A percentile compares a stretch with the other conserved stretches of the same genome.
These are phyloP conservation scores for Chlorodrepanis virens DNA, from an alignment of 2,113 vertebrate genomes.

Conservation along the genomic window DNA sequence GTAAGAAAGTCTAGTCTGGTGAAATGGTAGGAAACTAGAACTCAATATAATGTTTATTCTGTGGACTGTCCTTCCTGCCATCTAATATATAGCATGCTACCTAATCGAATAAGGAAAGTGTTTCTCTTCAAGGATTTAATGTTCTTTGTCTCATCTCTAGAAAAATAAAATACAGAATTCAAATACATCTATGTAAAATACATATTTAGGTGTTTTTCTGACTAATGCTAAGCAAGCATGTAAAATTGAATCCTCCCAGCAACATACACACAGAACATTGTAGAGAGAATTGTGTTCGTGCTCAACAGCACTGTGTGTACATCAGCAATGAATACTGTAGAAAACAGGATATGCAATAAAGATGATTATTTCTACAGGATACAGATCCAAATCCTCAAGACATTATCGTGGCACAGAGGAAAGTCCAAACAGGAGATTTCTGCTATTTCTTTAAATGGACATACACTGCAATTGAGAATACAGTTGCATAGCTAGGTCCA, in stretches of 20 bases:
- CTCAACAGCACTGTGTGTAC: neutral
- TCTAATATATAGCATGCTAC: neutral
- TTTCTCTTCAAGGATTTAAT: neutral
- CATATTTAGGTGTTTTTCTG: rapidly evolving
- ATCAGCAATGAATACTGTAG: neutral
- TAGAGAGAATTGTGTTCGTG: neutral
- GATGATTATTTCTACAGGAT: neutral
- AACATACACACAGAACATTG: neutral
- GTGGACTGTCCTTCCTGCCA: neutral
- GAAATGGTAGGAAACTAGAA: neutral
- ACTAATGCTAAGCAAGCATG: neutral
- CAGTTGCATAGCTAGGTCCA: neutral
- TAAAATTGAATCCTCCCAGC: neutral
- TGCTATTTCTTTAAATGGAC: neutral
- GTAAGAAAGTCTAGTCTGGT: neutral
- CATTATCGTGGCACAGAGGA: neutral
- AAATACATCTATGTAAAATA: neutral
- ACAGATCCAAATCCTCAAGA: neutral
- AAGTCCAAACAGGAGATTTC: neutral
- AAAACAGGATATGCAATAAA: neutral
- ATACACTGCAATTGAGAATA: neutral
- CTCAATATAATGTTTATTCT: neutral
- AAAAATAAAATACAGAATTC: neutral
- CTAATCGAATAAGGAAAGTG: neutral
- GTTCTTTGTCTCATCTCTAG: neutral